Percentiles rank a stretch among this genome's conserved stretches.
phyloP scores from a whole-genome alignment of 2,797 vertebrate species.

The Rhynchonycteris naso region DNA sequence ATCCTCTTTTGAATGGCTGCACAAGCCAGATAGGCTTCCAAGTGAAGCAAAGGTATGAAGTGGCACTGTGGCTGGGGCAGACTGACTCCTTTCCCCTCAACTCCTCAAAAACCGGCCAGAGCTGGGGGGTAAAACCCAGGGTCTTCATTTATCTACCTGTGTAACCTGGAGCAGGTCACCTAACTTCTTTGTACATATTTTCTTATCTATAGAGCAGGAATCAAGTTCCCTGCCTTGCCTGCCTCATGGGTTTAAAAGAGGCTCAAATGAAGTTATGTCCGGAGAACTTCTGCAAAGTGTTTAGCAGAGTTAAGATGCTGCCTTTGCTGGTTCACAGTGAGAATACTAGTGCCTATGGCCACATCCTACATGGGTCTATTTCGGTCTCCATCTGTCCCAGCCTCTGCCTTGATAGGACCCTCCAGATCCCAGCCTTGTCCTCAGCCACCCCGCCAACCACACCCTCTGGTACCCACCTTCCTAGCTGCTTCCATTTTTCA shows the following conservation, averaged over 20 bases:
- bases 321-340: neutral
- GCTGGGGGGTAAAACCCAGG: neutral
- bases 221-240: neutral
- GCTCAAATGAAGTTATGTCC: neutral
- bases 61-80: neutral
- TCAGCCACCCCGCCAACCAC: neutral
- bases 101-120: neutral
- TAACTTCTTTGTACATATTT: neutral
- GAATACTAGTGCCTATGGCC: neutral
- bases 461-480: neutral
- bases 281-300: slow-evolving; percentile 7
- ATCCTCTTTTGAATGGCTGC: neutral
- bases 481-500: slow-evolving; percentile 65
- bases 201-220: slow-evolving; percentile 3
- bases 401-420: neutral
- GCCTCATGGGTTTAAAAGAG: neutral
- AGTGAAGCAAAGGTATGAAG: neutral
- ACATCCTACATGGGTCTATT: neutral
- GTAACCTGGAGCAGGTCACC: neutral
- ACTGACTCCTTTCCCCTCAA: neutral
- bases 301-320: neutral
- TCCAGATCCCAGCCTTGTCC: neutral
- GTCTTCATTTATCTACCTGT: slow-evolving; percentile 13
- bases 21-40: neutral
- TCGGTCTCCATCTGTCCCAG: neutral